These are phyloP conservation scores for Neomorphus geoffroyi DNA, from an alignment of 2,797 vertebrate species.

Conservation along the genomic window DNA sequence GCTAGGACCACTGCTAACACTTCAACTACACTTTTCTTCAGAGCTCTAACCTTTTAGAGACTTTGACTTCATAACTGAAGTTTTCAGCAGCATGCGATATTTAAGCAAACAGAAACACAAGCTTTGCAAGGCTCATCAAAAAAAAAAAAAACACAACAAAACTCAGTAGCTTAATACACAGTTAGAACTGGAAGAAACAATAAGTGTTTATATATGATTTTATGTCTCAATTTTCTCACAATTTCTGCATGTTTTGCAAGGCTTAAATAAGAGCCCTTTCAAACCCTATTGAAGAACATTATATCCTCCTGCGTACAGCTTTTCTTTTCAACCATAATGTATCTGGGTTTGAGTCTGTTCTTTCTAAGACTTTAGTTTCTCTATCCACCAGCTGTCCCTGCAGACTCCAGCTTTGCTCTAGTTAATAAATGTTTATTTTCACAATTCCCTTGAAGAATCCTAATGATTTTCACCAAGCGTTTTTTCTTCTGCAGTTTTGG, in stretches of 20 bases:
- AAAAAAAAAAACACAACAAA: neutral
- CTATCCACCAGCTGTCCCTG: neutral
- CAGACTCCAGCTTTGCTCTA: neutral
- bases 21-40: neutral
- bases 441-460: neutral
- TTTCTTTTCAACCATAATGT: neutral
- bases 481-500: neutral
- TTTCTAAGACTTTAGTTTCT: neutral
- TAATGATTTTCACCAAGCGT: rapidly evolving
- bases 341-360: neutral
- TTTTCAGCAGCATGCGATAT: neutral
- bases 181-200: neutral
- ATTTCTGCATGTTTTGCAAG: neutral
- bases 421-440: neutral
- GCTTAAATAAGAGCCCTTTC: neutral
- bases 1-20: neutral
- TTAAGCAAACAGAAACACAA: neutral
- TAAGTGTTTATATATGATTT: neutral
- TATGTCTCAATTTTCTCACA: neutral
- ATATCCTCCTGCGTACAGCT: neutral
- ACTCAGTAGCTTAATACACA: neutral
- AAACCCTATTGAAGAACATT: neutral
- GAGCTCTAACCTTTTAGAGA: neutral
- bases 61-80: neutral
- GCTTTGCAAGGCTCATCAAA: neutral